phyloP scores from a whole-genome alignment of 2,797 vertebrate species.

The Apogon hyalosoma region DNA sequence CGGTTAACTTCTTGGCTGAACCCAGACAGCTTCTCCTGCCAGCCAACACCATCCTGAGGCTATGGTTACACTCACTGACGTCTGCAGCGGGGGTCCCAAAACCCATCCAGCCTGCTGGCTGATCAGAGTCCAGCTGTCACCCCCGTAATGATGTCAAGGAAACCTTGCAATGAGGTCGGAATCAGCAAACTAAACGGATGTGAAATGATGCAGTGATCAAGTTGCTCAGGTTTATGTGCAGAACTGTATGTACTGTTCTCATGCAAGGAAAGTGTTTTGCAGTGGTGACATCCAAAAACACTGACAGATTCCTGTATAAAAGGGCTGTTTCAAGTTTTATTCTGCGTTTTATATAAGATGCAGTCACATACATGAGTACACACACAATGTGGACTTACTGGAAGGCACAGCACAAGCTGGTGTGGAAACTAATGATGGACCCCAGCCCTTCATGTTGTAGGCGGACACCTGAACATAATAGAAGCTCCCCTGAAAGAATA shows the following conservation, averaged over 20 bases:
- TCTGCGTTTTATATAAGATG: conserved; percentile 29
- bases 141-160: conserved; percentile 64
- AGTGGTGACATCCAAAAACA: conserved; percentile 38
- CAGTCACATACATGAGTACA: conserved; percentile 12
- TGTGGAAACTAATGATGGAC: conserved; percentile 80
- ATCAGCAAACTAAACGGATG: conserved; percentile 41
- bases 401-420: conserved; percentile 89
- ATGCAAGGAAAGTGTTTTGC: conserved; percentile 12
- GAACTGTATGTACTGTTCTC: conserved; percentile 26
- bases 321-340: conserved; percentile 17
- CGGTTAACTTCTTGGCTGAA: conserved; percentile 78
- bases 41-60: conserved; percentile 62
- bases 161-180: conserved; percentile 46
- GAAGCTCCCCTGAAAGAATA: conserved; percentile 81
- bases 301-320: conserved; percentile 23
- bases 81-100: conserved; percentile 63
- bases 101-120: conserved; percentile 55
- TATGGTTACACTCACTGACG: conserved; percentile 76
- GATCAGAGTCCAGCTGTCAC: conserved; percentile 64
- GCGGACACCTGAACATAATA: conserved; percentile 91
- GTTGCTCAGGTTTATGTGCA: conserved; percentile 31
- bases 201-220: conserved; percentile 35
- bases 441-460: conserved; percentile 97
- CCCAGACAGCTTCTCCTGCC: conserved; percentile 64
- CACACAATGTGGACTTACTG: conserved; percentile 83